These are phyloP conservation scores for Pachyseris speciosa DNA, from an alignment of 64 coral and sea anemone genomes.

Conservation along the genomic window DNA sequence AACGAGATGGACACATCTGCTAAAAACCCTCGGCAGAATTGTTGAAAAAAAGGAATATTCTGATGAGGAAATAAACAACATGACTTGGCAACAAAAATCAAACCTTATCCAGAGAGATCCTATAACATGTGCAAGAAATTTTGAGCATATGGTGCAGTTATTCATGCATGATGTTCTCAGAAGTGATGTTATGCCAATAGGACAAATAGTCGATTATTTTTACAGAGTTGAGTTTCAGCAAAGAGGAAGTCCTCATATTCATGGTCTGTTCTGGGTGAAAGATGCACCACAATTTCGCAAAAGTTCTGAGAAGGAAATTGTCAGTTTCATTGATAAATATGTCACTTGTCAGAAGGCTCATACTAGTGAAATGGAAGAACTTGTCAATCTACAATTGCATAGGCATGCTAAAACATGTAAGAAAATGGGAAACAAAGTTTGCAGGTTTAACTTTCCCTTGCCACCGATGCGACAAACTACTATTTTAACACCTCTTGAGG, in stretches of 20 bases:
- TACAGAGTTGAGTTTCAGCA: conserved; percentile 70
- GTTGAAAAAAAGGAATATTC: conserved; percentile 59
- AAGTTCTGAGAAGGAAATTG: not conserved
- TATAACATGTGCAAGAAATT: conserved; percentile 69
- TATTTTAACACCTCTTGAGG: conserved; percentile 51
- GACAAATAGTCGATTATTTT: conserved; percentile 62
- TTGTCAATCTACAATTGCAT: conserved; percentile 63
- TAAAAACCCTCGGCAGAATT: conserved; percentile 58
- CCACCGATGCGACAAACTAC: conserved; percentile 55
- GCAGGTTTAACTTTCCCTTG: conserved; percentile 68
- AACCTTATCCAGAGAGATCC: conserved; percentile 53
- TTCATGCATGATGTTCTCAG: conserved; percentile 67
- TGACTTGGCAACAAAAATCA: conserved; percentile 74
- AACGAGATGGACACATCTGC: conserved; percentile 61
- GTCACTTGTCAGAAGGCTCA: conserved; percentile 18
- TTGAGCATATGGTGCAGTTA: conserved; percentile 60
- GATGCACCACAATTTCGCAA: conserved; percentile 59
- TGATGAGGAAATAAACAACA: conserved; percentile 60
- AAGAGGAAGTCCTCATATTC: conserved; percentile 68
- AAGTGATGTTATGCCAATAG: conserved; percentile 44
- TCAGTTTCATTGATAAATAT: conserved; percentile 45
- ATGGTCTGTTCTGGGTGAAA: conserved; percentile 73
- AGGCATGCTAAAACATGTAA: conserved; percentile 69
- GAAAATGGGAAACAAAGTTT: conserved; percentile 53
- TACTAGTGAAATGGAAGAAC: conserved; percentile 18